Percentiles rank a stretch among this genome's conserved stretches.
Evolutionary conservation across 1,140 invertebrate species (phyloP).

Genomic region (Eupristina koningsbergeri): DNA sequence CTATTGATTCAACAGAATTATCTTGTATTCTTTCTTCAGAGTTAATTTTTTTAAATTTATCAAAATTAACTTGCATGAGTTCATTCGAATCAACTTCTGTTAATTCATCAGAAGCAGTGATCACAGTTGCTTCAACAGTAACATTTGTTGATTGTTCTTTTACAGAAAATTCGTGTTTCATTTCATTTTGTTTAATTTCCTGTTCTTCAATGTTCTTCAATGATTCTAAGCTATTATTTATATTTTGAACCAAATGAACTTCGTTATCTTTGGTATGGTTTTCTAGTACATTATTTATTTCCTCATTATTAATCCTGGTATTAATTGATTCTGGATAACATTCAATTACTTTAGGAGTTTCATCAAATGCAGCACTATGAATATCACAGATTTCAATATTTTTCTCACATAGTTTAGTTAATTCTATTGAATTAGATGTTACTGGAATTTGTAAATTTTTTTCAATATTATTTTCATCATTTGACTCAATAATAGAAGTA

Average conservation of each 20-base stretch:
- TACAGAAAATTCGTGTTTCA: neutral
- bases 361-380: constrained; percentile 1
- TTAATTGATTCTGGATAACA: neutral
- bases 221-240: constrained; percentile 17
- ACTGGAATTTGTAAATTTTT: neutral
- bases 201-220: neutral
- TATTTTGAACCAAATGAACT: constrained; percentile 1
- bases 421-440: constrained; percentile 21
- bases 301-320: neutral
- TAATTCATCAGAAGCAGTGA: constrained; percentile 14
- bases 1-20: too few relatives aligned
- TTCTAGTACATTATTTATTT: constrained; percentile 1
- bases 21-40: too few relatives aligned
- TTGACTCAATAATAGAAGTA: neutral
- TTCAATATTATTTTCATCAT: constrained; percentile 9
- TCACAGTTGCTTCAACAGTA: neutral
- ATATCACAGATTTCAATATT: constrained; percentile 30
- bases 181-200: neutral
- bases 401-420: constrained; percentile 33
- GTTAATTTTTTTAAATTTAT: too few relatives aligned
- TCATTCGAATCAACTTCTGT: neutral
- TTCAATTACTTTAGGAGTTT: constrained; percentile 19
- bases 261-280: constrained; percentile 38
- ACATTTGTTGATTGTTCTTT: neutral
- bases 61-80: neutral